Evolutionary conservation across 2,113 vertebrate species (phyloP), one percentile per base, ranked within the genome.

Genomic region (Morone chrysops): DNA sequence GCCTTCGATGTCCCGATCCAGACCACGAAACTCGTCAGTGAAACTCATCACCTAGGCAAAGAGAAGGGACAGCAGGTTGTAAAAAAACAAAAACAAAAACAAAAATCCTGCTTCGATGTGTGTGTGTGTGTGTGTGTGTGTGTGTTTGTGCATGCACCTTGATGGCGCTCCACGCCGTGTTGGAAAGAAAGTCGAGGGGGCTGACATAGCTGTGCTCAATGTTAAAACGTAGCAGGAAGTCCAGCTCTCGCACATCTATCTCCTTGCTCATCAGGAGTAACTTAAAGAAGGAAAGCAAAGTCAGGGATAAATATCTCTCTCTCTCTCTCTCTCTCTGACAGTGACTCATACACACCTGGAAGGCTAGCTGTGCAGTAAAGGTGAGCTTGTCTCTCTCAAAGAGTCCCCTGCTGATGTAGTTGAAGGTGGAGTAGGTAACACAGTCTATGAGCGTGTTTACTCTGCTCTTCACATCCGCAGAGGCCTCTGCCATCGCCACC

Each of bases 171-270:
- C 94, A 92, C 2, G 93, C 83, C 10, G 92, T 89, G 72, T 94
- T 96, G 75, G 94, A 93, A 41, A 96, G 93, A 85, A 97, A 96
- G 71, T 96, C 94, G 1, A 93, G 60, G 40, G 94, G 94, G 76
- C 94, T 95, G 82, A 89, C 73, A 22, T 96, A 97, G 89, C 45
- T 93, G 88, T 95, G 95, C 18, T 96, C 94, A 50, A 70, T 93
- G 86, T 95, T 95, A 91, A 95, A 96, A n/a, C 95, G 93, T 14
- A 96, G 84, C 85, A 96, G 92, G 90, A 96, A 96, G 86, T 96
- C 96, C 18, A 95, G 83, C 83, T 97, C 95, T 62, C 92, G 92
- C 73, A 84, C 75, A 17, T 93, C 87, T 54, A 93, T 93, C 92
- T 96, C 91, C 60, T 96, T 96, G 86, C 92, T 88, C 85, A 93